phyloP scores from a whole-genome alignment of 2,888 invertebrate genomes.

The Melieria omissa region DNA sequence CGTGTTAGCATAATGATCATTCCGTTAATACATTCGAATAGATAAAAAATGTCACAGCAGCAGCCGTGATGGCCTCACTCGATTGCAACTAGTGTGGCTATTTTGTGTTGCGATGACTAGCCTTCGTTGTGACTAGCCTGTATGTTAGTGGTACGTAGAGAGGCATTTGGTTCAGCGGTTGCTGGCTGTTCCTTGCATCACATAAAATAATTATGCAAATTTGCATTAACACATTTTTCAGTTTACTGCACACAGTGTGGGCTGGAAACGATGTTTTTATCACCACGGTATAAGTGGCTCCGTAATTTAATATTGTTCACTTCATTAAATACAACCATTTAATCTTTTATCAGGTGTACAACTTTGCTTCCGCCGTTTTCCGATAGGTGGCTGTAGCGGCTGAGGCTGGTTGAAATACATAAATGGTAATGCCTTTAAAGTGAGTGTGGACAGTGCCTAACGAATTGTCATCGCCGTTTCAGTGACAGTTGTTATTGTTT shows the following conservation, averaged over 20 bases:
- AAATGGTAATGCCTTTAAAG: no score
- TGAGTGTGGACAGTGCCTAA: no score
- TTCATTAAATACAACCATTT: slow-evolving; percentile 28
- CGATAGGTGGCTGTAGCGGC: no score
- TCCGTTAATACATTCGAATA: neutral
- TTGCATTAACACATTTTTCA: slow-evolving; percentile 60
- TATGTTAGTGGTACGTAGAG: neutral
- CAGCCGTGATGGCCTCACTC: neutral
- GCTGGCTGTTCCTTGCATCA: neutral
- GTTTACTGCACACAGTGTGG: slow-evolving; percentile 55
- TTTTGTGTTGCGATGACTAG: neutral
- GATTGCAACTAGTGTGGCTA: neutral
- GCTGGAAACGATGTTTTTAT: slow-evolving; percentile 38
- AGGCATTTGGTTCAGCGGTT: neutral
- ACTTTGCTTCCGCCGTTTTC: no score
- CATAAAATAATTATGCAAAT: slow-evolving; percentile 54
- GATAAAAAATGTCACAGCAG: neutral
- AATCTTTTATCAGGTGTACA: no score
- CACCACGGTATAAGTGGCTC: slow-evolving; percentile 8
- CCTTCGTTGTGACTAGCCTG: neutral
- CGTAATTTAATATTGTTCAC: slow-evolving; percentile 33
- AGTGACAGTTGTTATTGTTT: no score
- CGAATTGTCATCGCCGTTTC: no score
- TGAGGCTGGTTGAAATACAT: no score
- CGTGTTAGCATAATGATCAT: no score